A percentile compares a stretch with the other conserved stretches of the same genome.
phyloP scores from a whole-genome alignment of 2,888 invertebrate genomes.

The Amiota mariae region DNA sequence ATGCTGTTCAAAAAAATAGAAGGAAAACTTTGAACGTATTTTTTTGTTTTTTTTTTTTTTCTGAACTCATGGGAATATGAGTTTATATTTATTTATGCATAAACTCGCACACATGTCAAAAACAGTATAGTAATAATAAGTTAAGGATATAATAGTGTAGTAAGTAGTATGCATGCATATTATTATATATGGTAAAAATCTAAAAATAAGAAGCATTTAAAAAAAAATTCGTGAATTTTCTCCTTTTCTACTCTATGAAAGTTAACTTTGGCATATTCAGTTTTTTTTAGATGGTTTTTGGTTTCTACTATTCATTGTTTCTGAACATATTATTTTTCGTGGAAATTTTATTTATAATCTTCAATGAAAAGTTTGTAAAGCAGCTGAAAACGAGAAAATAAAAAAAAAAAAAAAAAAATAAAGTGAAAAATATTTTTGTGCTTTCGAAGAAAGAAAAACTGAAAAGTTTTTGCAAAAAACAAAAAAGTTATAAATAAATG shows the following conservation, averaged over 20 bases:
- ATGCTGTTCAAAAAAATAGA: neutral
- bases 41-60: too few relatives aligned
- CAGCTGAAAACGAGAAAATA: too few relatives aligned
- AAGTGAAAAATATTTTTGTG: neutral
- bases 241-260: neutral
- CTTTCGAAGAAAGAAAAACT: neutral
- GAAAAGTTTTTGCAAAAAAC: constrained; percentile 7
- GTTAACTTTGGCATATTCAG: too few relatives aligned
- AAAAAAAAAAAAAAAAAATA: neutral
- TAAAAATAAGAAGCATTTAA: constrained; percentile 19
- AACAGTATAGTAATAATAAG: constrained; percentile 1
- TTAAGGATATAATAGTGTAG: too few relatives aligned
- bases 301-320: neutral
- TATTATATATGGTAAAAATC: neutral
- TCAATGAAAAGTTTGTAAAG: constrained; percentile 7
- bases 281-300: neutral
- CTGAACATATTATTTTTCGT: neutral
- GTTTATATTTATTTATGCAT: too few relatives aligned
- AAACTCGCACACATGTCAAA: neutral
- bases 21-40: too few relatives aligned
- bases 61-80: too few relatives aligned
- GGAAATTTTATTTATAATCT: neutral
- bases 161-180: neutral
- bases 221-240: too few relatives aligned
- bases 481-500: constrained; percentile 25